phyloP scores from a whole-genome alignment of 1,140 invertebrate genomes.

The Bombyx mandarina region DNA sequence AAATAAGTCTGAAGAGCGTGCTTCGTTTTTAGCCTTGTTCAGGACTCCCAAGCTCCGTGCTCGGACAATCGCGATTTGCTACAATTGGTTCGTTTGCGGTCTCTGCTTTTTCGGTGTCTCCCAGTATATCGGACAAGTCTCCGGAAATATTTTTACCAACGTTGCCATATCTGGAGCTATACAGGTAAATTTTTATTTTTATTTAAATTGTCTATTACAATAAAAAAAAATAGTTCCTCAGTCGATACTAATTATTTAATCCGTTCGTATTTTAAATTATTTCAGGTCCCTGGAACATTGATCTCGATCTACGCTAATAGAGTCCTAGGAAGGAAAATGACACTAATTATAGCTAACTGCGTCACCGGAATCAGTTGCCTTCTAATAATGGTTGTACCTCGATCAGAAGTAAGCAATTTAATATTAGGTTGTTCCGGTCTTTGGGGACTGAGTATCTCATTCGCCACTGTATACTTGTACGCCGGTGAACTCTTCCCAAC shows the following conservation, averaged over 20 bases:
- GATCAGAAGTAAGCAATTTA: conserved; percentile 46
- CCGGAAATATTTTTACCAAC: conserved; percentile 82
- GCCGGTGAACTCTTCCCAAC: conserved; percentile 74
- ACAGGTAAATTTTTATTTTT: conserved; percentile 57
- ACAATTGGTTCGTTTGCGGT: conserved; percentile 81
- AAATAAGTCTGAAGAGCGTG: conserved; percentile 46
- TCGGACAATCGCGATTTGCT: conserved; percentile 80
- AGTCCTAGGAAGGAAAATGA: conserved; percentile 75
- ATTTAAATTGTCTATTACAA: background rate
- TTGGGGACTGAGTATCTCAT: conserved; percentile 72
- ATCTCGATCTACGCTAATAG: conserved; percentile 77
- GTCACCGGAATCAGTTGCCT: conserved; percentile 77
- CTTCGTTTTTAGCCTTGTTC: conserved; percentile 78
- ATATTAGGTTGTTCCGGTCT: conserved; percentile 74
- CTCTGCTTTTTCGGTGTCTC: conserved; percentile 83
- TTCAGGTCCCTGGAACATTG: conserved; percentile 78
- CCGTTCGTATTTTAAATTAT: conserved; percentile 12
- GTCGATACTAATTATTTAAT: conserved; percentile 7
- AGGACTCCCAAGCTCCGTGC: conserved; percentile 79
- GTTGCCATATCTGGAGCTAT: conserved; percentile 78
- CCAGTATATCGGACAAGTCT: conserved; percentile 80
- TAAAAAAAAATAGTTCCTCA: too few relatives aligned
- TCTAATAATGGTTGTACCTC: conserved; percentile 71
- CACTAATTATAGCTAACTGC: conserved; percentile 75
- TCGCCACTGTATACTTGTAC: conserved; percentile 73